Conservation (phyloP, 2,113 vertebrate genomes). For the Epinephelus moara region DNA sequence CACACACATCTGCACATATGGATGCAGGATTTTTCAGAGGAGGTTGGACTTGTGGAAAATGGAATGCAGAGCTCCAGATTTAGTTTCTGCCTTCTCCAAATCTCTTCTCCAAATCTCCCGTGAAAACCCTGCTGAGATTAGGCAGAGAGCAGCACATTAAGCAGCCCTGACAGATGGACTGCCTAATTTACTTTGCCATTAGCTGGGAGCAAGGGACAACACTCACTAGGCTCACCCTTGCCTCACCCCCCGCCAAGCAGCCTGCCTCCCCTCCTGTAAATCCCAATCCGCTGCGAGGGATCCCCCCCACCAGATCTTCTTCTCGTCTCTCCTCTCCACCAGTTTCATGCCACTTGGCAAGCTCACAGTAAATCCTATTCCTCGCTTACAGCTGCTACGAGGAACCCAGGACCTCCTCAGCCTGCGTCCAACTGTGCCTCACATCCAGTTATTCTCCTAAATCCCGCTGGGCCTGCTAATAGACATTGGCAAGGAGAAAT, state of each 20-base stretch:
- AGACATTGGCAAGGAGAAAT: conserved; percentile 15
- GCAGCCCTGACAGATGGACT: conserved; percentile 80
- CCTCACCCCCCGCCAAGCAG: conserved; percentile 30
- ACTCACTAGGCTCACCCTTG: conserved; percentile 46
- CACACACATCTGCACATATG: conserved; percentile 16
- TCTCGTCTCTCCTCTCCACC: conserved; percentile 19
- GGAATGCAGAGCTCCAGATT: conserved; percentile 55
- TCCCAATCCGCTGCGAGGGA: conserved; percentile 46
- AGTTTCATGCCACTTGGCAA: conserved; percentile 32
- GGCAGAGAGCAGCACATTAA: conserved; percentile 72
- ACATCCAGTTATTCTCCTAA: conserved; percentile 36
- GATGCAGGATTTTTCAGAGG: conserved; percentile 19
- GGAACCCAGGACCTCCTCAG: conserved; percentile 22
- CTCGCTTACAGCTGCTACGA: conserved; percentile 25
- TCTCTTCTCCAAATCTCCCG: conserved; percentile 73
- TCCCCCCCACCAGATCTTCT: neutral
- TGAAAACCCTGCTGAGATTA: conserved; percentile 78
- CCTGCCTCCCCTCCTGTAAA: conserved; percentile 46
- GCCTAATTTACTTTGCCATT: conserved; percentile 83
- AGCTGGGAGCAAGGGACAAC: conserved; percentile 64
- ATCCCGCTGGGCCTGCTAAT: conserved; percentile 42
- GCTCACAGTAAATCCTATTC: conserved; percentile 59
- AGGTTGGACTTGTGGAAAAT: conserved; percentile 39
- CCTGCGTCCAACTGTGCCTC: conserved; percentile 38
- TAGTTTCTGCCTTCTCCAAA: conserved; percentile 67